A percentile compares a stretch with the other conserved stretches of the same genome.
Evolutionary conservation across 2,888 invertebrate genomes (phyloP).

Genomic region (Rotaria sp.): DNA sequence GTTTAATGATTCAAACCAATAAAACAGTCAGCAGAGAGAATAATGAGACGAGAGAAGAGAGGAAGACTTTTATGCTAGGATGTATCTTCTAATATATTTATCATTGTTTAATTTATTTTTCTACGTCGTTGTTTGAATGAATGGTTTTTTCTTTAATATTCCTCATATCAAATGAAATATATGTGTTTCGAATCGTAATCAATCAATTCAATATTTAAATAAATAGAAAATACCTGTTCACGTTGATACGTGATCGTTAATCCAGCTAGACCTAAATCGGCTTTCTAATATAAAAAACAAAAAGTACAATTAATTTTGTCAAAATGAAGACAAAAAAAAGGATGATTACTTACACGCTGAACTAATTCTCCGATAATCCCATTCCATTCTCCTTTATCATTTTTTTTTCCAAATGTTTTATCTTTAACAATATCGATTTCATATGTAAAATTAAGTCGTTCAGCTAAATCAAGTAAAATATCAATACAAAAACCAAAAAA

Average conservation of each 20-base stretch:
- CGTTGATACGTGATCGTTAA: slow-evolving; percentile 39
- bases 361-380: neutral
- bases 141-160: too few species aligned
- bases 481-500: neutral
- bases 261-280: slow-evolving; percentile 39
- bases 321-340: neutral
- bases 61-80: too few species aligned
- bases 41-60: too few species aligned
- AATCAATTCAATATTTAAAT: too few species aligned
- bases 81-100: too few species aligned
- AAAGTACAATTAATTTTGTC: neutral
- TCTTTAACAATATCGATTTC: neutral
- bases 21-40: too few species aligned
- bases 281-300: neutral
- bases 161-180: too few species aligned
- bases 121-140: too few species aligned
- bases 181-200: too few species aligned
- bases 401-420: slow-evolving; percentile 1
- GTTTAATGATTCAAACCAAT: too few species aligned
- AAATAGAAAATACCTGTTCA: slow-evolving; percentile 17
- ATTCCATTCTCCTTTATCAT: slow-evolving; percentile 1
- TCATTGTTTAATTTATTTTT: too few species aligned
- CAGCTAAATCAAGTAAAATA: neutral
- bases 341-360: neutral
- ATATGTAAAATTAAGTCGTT: slow-evolving; percentile 8